Evolutionary conservation across 2,888 invertebrate species (phyloP).

Genomic region (Aromia moschata): DNA sequence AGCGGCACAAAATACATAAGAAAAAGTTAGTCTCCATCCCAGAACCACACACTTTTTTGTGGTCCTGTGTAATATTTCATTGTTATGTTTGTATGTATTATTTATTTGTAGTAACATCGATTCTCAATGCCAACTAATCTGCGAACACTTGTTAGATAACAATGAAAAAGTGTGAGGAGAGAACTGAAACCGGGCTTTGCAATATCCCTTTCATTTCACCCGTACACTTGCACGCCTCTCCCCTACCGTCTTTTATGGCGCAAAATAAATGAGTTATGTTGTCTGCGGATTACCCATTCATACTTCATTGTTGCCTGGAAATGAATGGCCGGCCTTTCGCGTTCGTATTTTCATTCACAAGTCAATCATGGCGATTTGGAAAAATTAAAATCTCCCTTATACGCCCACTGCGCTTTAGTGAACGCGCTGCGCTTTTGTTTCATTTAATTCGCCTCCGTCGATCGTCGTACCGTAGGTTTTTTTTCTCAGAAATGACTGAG

Average conservation of each 20-base stretch:
- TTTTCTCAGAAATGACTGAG: too few relatives aligned
- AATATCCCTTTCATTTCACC: too few relatives aligned
- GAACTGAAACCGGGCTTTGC: too few relatives aligned
- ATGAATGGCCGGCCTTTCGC: constrained; percentile 35
- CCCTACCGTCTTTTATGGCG: constrained; percentile 4
- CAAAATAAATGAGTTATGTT: constrained; percentile 29
- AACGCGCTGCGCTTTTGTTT: constrained; percentile 1
- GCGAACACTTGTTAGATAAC: too few relatives aligned
- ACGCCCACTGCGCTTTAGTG: constrained; percentile 3
- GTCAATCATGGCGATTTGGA: constrained; percentile 28
- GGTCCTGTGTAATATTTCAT: too few relatives aligned
- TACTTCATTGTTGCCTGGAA: constrained; percentile 25
- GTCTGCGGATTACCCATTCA: constrained; percentile 33
- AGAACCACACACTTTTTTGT: too few relatives aligned
- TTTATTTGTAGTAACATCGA: too few relatives aligned
- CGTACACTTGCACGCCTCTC: background rate
- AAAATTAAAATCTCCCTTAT: constrained; percentile 25
- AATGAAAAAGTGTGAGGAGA: too few relatives aligned
- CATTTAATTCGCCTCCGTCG: background rate
- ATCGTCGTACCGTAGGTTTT: background rate
- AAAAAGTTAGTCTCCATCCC: too few relatives aligned
- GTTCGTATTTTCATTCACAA: constrained; percentile 36
- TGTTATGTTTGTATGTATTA: too few relatives aligned
- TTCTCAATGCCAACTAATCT: too few relatives aligned
- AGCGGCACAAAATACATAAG: too few relatives aligned